A percentile compares a stretch with the other conserved stretches of the same genome.
Evolutionary conservation across 2,113 vertebrate genomes (phyloP).

Genomic region (Oncorhynchus gorbuscha): DNA sequence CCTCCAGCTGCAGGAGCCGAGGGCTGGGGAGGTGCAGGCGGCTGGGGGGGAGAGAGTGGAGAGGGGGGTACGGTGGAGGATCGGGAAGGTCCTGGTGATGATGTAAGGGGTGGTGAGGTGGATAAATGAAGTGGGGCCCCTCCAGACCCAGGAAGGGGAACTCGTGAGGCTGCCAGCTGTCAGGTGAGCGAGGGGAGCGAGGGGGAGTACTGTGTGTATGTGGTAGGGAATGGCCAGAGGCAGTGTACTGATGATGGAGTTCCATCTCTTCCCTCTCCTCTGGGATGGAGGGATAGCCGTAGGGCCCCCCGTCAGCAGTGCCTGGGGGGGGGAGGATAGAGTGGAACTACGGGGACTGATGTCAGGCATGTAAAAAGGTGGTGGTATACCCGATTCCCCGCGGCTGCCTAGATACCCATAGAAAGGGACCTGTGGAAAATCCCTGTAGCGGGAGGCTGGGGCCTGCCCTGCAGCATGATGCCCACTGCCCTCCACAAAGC

Average conservation of each 20-base stretch:
- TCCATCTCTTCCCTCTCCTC: conserved; percentile 89
- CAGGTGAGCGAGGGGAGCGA: conserved; percentile 87
- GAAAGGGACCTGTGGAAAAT: conserved; percentile 92
- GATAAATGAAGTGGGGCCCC: conserved; percentile 86
- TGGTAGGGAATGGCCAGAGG: conserved; percentile 91
- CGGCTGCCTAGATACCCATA: conserved; percentile 95
- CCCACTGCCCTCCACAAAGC: conserved; percentile 81
- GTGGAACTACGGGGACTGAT: conserved; percentile 95
- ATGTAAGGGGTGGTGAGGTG: conserved; percentile 81
- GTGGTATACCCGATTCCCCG: conserved; percentile 87
- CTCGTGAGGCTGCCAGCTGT: conserved; percentile 91
- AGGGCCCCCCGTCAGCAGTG: conserved; percentile 88
- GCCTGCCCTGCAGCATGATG: conserved; percentile 93
- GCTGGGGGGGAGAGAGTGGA: conserved; percentile 65
- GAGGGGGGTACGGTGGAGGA: conserved; percentile 76
- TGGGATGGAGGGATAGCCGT: conserved; percentile 90
- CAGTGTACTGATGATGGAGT: conserved; percentile 78
- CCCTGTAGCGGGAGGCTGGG: conserved; percentile 82
- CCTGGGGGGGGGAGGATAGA: conserved; percentile 91
- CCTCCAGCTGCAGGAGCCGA: conserved; percentile 93
- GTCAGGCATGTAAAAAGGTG: conserved; percentile 98
- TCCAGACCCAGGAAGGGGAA: conserved; percentile 90
- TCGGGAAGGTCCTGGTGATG: conserved; percentile 84
- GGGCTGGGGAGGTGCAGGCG: conserved; percentile 76
- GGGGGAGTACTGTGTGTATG: conserved; percentile 90